Evolutionary conservation across 2,797 vertebrate genomes (phyloP).

Genomic region (Hemibagrus guttatus): DNA sequence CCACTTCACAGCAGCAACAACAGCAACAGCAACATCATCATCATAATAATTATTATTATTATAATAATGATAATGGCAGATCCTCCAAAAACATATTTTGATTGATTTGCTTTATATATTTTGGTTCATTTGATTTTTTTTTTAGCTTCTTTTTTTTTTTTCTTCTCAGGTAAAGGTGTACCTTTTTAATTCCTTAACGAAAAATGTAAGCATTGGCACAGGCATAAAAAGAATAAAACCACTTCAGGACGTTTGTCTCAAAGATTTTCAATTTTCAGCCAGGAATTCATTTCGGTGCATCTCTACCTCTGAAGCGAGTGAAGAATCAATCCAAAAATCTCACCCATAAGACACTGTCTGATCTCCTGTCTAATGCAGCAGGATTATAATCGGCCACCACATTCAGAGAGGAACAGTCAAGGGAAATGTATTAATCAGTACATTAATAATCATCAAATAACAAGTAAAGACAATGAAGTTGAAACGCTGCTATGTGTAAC

Average conservation of each 20-base stretch:
- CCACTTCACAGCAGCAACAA: conserved; percentile 90
- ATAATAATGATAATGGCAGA: background rate
- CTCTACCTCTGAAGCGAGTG: background rate
- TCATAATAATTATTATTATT: conserved; percentile 5
- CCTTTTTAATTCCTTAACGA: background rate
- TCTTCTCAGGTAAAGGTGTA: background rate
- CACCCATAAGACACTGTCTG: background rate
- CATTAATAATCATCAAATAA: conserved; percentile 47
- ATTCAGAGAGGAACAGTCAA: background rate
- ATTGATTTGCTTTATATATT: background rate
- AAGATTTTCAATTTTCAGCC: background rate
- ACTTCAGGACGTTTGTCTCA: background rate
- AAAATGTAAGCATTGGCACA: background rate
- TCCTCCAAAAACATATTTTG: background rate
- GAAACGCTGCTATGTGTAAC: conserved; percentile 79
- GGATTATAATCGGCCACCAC: background rate
- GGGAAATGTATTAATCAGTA: no score
- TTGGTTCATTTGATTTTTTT: no score
- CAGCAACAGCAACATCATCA: conserved; percentile 61
- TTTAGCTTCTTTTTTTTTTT: no score
- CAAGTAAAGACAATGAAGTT: conserved; percentile 48
- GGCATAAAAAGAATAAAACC: background rate
- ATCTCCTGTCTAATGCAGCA: background rate
- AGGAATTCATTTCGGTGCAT: background rate
- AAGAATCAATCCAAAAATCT: conserved; percentile 41